Evolutionary conservation across 2,888 invertebrate species (phyloP), one percentile per base, ranked within the genome.

Genomic region (Trichopria drosophilae): DNA sequence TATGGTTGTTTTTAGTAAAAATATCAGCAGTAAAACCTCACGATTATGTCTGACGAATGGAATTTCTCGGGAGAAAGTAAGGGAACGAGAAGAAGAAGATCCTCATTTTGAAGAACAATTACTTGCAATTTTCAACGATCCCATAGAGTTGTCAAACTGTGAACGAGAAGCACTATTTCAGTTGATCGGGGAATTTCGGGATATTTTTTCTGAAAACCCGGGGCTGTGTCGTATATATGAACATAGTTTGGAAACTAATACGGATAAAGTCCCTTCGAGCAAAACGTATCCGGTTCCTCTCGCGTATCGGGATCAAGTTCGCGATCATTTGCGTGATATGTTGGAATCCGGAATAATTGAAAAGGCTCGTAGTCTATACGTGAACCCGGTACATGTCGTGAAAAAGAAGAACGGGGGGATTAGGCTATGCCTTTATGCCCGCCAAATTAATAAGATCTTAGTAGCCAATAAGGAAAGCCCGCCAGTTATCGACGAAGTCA

Each of bases 311-410:
- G 36, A 37, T 23, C 16, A 28, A 28, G 37, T 36, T 26, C 24
- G 37, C 16, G 37, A 28, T 4, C 37, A 15, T 12, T 12, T 46
- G 9, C n/a, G 20, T 6, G 29, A 37, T 13, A 36, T 46, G 37
- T 5, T 36, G 7, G n/a, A 36, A n/a, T 20, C 36, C 7, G 42
- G 49, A 10, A 41, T 41, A 26, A 49, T 49, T 9, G 42, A 47
- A 35, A 42, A 34, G 13, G 34, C 28, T 3, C 35, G 28, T 13
- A 49, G 42, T 28, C 35, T 35, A 26, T 42, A 26, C 23, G 34
- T 34, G 7, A 49, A 29, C 10, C 43, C 43, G n/a, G 5, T 49
- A 4, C 12, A 31, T 10, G 20, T 42, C 3, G 43, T 49, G 4
- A 15, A 29, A 1, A 49, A 49, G 9, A 49, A 29, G 18, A 5